A percentile compares a stretch with the other conserved stretches of the same genome.
phyloP scores from a whole-genome alignment of 1,140 invertebrate species.

The Drosophila chauvacae region DNA sequence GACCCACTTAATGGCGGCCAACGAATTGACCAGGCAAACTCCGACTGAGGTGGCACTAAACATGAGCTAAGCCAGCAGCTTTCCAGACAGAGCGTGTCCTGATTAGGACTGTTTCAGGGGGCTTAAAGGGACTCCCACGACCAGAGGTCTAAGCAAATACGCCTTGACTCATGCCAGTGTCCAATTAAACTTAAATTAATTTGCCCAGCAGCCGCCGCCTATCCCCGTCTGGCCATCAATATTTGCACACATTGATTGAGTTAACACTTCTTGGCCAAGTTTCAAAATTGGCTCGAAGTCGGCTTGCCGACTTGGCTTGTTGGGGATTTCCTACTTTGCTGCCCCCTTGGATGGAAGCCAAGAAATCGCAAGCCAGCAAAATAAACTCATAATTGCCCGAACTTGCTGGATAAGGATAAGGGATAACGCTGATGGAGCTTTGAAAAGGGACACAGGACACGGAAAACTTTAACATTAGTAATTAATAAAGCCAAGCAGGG shows the following conservation, averaged over 20 bases:
- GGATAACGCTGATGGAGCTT: constrained; percentile 28
- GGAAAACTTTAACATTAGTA: constrained; percentile 76
- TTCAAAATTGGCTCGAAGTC: constrained; percentile 55
- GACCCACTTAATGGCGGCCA: constrained; percentile 64
- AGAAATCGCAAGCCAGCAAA: constrained; percentile 45
- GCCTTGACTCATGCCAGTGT: constrained; percentile 22
- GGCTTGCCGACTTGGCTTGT: constrained; percentile 9
- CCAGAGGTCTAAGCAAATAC: constrained; percentile 57
- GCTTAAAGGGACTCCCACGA: constrained; percentile 6
- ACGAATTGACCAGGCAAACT: constrained; percentile 45
- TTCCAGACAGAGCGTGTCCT: constrained; percentile 28
- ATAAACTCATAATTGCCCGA: constrained; percentile 61
- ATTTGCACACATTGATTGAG: constrained; percentile 71
- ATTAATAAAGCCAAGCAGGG: constrained; percentile 57
- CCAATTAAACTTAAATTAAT: constrained; percentile 80
- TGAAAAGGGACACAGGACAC: constrained; percentile 52
- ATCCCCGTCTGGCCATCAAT: constrained; percentile 17
- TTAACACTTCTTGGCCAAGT: constrained; percentile 76
- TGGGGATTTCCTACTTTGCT: constrained; percentile 10
- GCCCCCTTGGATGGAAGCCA: constrained; percentile 32
- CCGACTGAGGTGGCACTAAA: constrained; percentile 42
- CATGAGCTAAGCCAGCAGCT: constrained; percentile 29
- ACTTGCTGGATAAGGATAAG: constrained; percentile 12
- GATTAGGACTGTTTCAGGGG: constrained; percentile 32
- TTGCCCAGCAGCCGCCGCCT: constrained; percentile 38